Conservation (phyloP, 2,888 invertebrate species). For the Athalia cordata region DNA sequence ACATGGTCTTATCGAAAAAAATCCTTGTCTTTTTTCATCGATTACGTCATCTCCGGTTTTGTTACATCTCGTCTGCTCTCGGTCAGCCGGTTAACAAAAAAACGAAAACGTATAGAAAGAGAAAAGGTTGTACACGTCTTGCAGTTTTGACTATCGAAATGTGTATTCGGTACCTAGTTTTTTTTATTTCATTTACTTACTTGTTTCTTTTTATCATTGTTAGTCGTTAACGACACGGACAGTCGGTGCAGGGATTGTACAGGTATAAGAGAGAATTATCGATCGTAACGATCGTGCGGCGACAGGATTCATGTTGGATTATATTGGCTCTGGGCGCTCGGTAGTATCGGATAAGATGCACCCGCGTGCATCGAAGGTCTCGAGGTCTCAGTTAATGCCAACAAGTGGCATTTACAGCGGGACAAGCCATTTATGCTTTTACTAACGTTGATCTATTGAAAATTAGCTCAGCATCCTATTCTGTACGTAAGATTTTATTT, state of each 20-base stretch:
- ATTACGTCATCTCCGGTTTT: background rate
- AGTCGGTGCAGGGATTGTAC: background rate
- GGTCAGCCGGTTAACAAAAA: background rate
- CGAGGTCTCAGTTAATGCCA: conserved; percentile 67
- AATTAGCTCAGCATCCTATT: conserved; percentile 32
- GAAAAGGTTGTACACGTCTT: too few species aligned
- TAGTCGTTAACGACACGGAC: too few species aligned
- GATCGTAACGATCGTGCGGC: background rate
- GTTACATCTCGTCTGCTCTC: background rate
- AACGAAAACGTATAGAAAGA: too few species aligned
- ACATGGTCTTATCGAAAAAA: background rate
- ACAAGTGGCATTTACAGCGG: conserved; percentile 71
- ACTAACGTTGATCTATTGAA: background rate
- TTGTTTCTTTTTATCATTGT: too few species aligned
- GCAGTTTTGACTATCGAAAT: too few species aligned
- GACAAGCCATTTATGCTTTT: conserved; percentile 34
- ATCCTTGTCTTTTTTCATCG: background rate
- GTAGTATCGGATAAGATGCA: conserved; percentile 21
- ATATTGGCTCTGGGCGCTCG: background rate
- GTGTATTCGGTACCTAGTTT: too few species aligned
- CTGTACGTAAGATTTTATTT: background rate
- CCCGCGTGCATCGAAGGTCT: conserved; percentile 67
- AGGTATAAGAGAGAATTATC: background rate
- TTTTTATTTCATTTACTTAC: too few species aligned
- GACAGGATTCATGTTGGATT: background rate